Evolutionary conservation across 2,113 vertebrate genomes (phyloP).

Genomic region (Hyperopisus bebe): DNA sequence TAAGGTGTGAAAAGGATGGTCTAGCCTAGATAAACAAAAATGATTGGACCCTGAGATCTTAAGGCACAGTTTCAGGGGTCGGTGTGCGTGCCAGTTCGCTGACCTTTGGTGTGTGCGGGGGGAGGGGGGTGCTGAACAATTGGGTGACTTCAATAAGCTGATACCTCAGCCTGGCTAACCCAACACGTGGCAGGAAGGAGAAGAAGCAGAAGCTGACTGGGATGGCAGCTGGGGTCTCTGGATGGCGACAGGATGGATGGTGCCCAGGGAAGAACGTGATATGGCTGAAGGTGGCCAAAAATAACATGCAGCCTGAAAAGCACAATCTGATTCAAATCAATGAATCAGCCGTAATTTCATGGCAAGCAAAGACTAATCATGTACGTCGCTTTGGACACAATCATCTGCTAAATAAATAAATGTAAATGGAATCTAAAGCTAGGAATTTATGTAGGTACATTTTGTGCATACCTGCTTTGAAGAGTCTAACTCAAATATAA

Average conservation of each 20-base stretch:
- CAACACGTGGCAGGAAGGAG: background rate
- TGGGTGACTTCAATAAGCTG: background rate
- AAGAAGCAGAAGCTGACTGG: background rate
- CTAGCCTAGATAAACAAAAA: background rate
- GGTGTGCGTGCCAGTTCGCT: background rate
- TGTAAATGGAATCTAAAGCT: background rate
- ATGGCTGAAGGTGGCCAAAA: background rate
- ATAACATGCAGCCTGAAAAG: background rate
- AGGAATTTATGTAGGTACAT: background rate
- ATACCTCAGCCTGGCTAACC: background rate
- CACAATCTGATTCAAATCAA: background rate
- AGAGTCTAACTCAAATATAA: slow-evolving; percentile 12
- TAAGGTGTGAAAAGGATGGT: background rate
- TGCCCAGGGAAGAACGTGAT: background rate
- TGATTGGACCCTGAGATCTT: background rate
- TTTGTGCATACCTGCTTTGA: background rate
- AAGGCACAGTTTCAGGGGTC: background rate
- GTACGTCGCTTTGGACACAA: background rate
- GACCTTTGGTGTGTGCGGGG: background rate
- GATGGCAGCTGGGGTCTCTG: background rate
- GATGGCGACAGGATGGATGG: background rate
- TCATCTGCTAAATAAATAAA: background rate
- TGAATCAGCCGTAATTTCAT: background rate
- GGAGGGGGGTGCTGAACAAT: background rate
- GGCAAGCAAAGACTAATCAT: slow-evolving; percentile 18